A percentile compares a stretch with the other conserved stretches of the same genome.
phyloP scores from a whole-genome alignment of 2,888 invertebrate genomes.

The Melangyna quadrimaculata region DNA sequence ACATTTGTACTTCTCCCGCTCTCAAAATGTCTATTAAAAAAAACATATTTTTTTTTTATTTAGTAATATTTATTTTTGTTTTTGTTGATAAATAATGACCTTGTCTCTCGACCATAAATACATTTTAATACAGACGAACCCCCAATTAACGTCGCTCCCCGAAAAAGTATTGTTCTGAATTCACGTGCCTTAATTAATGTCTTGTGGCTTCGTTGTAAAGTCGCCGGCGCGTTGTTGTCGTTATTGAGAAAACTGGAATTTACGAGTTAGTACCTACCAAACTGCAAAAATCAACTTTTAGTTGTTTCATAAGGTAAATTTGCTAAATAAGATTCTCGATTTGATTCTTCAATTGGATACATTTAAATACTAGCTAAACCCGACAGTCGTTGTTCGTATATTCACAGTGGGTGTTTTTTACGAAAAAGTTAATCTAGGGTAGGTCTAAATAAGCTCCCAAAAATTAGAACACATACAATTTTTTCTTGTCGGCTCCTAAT shows the following conservation, averaged over 20 bases:
- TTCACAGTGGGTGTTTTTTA: too few relatives aligned
- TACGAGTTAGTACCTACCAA: not conserved
- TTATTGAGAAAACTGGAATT: not conserved
- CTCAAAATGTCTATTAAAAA: not conserved
- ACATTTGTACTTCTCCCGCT: not conserved
- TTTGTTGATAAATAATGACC: slow-evolving; percentile 16
- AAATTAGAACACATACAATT: too few relatives aligned
- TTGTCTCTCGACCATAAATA: not conserved
- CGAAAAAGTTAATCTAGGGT: too few relatives aligned
- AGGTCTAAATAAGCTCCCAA: too few relatives aligned
- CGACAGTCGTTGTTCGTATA: too few relatives aligned
- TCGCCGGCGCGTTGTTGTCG: not conserved
- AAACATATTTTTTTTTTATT: not conserved
- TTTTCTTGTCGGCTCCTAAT: too few relatives aligned
- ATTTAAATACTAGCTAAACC: too few relatives aligned
- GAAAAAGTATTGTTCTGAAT: not conserved
- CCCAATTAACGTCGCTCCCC: not conserved
- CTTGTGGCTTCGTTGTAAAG: not conserved
- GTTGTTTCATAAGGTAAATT: not conserved
- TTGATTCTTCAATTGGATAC: too few relatives aligned
- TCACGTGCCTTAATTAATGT: slow-evolving; percentile 9
- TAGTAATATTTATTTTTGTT: slow-evolving; percentile 7
- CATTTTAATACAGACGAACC: not conserved
- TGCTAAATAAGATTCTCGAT: too few relatives aligned
- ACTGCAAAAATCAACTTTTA: not conserved